Percentiles rank a stretch among this genome's conserved stretches.
Conservation (phyloP, 2,797 vertebrate species). For the Acrossocheilus fasciatus region DNA sequence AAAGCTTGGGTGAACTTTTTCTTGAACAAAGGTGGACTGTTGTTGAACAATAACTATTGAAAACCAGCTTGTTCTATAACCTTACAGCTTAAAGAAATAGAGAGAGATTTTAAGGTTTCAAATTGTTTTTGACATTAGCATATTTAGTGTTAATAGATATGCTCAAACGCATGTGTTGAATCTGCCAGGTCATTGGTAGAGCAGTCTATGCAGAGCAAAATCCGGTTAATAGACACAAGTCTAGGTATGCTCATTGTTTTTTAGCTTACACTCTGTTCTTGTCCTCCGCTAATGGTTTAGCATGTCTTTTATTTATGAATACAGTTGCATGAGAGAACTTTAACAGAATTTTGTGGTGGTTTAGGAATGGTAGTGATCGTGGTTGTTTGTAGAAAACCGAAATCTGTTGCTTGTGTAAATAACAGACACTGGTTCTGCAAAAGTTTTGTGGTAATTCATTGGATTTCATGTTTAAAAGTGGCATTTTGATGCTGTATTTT, state of each 20-base stretch:
- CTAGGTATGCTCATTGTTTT: not conserved
- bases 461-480: not conserved
- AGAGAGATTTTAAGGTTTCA: not conserved
- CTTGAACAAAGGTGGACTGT: not conserved
- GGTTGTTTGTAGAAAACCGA: not conserved
- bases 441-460: not conserved
- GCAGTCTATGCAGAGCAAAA: not conserved
- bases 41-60: not conserved
- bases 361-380: not conserved
- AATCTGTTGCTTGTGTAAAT: not conserved
- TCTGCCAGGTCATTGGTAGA: not conserved
- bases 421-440: not conserved
- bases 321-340: not conserved
- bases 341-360: not conserved
- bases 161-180: not conserved
- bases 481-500: not conserved
- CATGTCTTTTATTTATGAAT: not conserved
- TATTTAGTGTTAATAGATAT: not conserved
- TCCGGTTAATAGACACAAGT: not conserved
- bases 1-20: not conserved
- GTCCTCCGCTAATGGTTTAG: not conserved
- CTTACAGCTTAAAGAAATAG: not conserved
- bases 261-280: not conserved
- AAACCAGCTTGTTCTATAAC: not conserved
- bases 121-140: not conserved